Conservation (phyloP, 1,140 invertebrate species). For the Drosophila bocqueti region DNA sequence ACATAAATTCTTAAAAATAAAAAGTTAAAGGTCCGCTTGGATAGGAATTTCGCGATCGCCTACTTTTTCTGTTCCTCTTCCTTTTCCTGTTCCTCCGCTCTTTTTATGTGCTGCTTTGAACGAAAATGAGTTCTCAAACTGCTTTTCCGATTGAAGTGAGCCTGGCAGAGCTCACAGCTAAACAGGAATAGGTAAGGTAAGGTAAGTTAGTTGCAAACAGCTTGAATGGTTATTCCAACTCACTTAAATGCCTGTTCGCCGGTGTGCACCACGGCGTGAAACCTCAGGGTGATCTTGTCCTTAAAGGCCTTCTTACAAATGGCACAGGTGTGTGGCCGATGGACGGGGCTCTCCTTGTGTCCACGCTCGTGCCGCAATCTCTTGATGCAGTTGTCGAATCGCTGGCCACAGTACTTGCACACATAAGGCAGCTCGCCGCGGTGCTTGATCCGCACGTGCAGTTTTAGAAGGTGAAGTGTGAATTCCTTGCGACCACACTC, state of each 20-base stretch:
- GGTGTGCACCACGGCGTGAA: constrained; percentile 50
- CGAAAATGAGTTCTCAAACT: constrained; percentile 49
- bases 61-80: not conserved
- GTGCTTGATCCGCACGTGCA: constrained; percentile 49
- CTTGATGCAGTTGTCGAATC: constrained; percentile 50
- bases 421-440: constrained; percentile 49
- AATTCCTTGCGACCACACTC: constrained; percentile 55
- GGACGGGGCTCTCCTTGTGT: constrained; percentile 23
- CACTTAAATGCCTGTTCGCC: constrained; percentile 60
- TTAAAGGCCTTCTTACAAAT: constrained; percentile 46
- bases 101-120: constrained; percentile 43
- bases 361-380: constrained; percentile 45
- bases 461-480: constrained; percentile 47
- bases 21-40: not conserved
- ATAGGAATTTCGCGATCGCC: not conserved
- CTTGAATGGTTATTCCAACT: not conserved
- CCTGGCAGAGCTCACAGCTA: constrained; percentile 51
- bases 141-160: constrained; percentile 50
- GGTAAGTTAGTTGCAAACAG: not conserved
- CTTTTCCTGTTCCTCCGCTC: constrained; percentile 12
- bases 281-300: constrained; percentile 19
- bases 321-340: constrained; percentile 9
- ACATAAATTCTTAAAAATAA: not conserved
- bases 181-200: not conserved
- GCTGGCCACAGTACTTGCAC: constrained; percentile 54